Conservation (phyloP, 2,888 invertebrate genomes). For the Ennomos erosarius region DNA sequence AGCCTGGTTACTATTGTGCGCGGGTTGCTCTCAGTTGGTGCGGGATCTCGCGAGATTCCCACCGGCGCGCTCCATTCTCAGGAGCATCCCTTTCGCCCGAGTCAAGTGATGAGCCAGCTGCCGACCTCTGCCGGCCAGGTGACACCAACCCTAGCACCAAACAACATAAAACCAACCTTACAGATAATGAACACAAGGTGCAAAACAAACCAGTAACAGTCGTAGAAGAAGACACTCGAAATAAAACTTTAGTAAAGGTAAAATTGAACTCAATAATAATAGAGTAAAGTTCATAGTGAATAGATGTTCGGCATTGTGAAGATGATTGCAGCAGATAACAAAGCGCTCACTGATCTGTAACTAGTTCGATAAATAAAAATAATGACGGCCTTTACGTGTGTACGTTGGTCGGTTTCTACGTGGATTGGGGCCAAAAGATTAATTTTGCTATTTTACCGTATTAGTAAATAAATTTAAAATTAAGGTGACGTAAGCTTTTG, state of each 20-base stretch:
- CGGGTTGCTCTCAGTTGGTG: slow-evolving; percentile 35
- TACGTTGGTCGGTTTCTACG: slow-evolving; percentile 39
- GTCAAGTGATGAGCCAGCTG: slow-evolving; percentile 82
- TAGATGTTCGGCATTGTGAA: slow-evolving; percentile 45
- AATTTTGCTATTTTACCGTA: no score
- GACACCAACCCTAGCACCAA: slow-evolving; percentile 49
- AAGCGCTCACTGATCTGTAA: slow-evolving; percentile 77
- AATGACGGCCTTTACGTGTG: slow-evolving; percentile 49
- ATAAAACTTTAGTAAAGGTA: slow-evolving; percentile 45
- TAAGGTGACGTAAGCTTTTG: slow-evolving; percentile 11
- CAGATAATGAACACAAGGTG: slow-evolving; percentile 14
- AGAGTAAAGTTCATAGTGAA: slow-evolving; percentile 54
- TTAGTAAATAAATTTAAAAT: not conserved
- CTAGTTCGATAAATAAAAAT: slow-evolving; percentile 73
- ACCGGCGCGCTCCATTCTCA: slow-evolving; percentile 75
- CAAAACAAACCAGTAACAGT: slow-evolving; percentile 25
- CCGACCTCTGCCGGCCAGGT: slow-evolving; percentile 73
- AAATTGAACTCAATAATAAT: slow-evolving; percentile 57
- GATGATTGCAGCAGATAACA: slow-evolving; percentile 74
- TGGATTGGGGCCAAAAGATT: slow-evolving; percentile 41
- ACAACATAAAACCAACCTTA: slow-evolving; percentile 49
- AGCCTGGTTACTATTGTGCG: slow-evolving; percentile 69
- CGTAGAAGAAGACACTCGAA: slow-evolving; percentile 49
- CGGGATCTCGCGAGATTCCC: slow-evolving; percentile 62
- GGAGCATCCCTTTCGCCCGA: slow-evolving; percentile 81